Conservation (phyloP, 92 coral and sea anemone genomes). For the Zoanthus gigantus region DNA sequence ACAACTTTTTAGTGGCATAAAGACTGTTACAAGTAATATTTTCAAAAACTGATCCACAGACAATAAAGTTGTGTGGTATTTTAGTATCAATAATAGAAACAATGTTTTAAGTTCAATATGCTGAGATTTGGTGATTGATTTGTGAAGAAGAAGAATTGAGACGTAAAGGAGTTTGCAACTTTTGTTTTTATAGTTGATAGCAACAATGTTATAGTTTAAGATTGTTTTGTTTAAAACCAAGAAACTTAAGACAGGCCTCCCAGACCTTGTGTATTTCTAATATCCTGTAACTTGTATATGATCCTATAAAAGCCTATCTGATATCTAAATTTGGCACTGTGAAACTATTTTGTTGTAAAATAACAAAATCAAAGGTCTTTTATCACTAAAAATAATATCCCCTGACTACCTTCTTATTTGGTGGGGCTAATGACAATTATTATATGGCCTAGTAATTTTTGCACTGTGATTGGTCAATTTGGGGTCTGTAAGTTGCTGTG, state of each 20-base stretch:
- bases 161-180: slow-evolving; percentile 9
- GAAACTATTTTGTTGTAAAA: slow-evolving; percentile 7
- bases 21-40: slow-evolving; percentile 14
- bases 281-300: not conserved
- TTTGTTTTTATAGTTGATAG: slow-evolving; percentile 7
- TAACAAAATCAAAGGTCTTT: not conserved
- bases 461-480: slow-evolving; percentile 3
- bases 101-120: slow-evolving; percentile 5
- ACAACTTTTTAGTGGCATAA: slow-evolving; percentile 29
- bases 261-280: not conserved
- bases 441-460: not conserved
- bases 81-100: slow-evolving; percentile 22
- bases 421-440: slow-evolving; percentile 2
- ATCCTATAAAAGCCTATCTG: not conserved
- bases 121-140: slow-evolving; percentile 5
- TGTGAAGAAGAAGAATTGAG: slow-evolving; percentile 4
- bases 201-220: slow-evolving; percentile 17
- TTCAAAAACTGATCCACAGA: slow-evolving; percentile 29
- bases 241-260: slow-evolving; percentile 1
- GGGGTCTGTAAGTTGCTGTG: slow-evolving; percentile 13
- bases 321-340: not conserved
- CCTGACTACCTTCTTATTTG: slow-evolving; percentile 7
- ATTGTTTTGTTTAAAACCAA: slow-evolving; percentile 16
- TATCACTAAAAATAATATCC: slow-evolving; percentile 7
- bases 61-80: slow-evolving; percentile 6